Conservation (phyloP, 2,888 invertebrate species). For the Drosophila birchii region DNA sequence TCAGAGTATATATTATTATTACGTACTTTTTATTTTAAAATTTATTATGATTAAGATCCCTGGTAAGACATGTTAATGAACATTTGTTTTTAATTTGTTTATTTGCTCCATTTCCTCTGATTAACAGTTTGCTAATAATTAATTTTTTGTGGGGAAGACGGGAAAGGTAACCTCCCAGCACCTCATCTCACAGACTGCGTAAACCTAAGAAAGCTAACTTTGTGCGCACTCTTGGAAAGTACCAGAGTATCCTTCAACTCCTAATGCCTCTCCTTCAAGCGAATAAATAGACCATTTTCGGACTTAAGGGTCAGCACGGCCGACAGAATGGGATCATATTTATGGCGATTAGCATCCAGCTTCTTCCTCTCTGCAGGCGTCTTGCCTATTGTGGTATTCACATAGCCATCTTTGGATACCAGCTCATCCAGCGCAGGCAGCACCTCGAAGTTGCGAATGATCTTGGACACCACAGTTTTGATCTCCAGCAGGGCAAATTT, state of each 20-base stretch:
- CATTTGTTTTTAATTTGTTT: not conserved
- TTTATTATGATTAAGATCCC: not conserved
- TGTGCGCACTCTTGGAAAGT: not conserved
- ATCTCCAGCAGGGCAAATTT: conserved; percentile 86
- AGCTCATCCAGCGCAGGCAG: conserved; percentile 79
- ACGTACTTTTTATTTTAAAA: not conserved
- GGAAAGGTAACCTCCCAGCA: not conserved
- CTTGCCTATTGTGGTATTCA: conserved; percentile 63
- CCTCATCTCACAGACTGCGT: not conserved
- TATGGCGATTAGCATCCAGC: conserved; percentile 55
- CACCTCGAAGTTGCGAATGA: conserved; percentile 86
- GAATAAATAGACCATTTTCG: conserved; percentile 85
- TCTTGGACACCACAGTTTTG: conserved; percentile 86
- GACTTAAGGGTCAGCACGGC: conserved; percentile 85
- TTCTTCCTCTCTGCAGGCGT: conserved; percentile 45
- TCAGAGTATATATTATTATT: not conserved
- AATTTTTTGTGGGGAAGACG: not conserved
- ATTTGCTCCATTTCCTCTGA: conserved; percentile 5
- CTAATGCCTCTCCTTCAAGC: conserved; percentile 75
- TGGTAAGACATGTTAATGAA: conserved; percentile 7
- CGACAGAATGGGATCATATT: conserved; percentile 84
- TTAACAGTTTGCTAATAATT: conserved; percentile 27
- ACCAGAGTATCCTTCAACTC: not conserved
- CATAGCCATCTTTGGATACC: conserved; percentile 71
- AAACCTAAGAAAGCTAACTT: conserved; percentile 3